Percentiles rank a stretch among this genome's conserved stretches.
Conservation (phyloP, 2,797 vertebrate genomes). For the Phrynocephalus forsythii region DNA sequence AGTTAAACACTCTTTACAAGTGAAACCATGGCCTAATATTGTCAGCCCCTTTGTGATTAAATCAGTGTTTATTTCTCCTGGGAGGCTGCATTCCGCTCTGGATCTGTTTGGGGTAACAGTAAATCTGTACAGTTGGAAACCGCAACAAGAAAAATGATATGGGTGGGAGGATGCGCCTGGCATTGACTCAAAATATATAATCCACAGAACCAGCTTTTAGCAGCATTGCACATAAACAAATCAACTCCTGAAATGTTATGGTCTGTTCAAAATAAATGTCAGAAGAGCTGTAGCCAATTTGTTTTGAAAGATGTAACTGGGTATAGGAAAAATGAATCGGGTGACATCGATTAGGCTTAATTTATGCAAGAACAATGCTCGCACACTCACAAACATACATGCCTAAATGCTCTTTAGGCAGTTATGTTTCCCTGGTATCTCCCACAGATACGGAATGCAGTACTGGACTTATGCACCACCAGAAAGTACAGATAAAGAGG, state of each 20-base stretch:
- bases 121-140: conserved; percentile 50
- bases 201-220: conserved; percentile 40
- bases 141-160: conserved; percentile 30
- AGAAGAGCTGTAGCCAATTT: background rate
- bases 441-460: background rate
- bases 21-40: conserved; percentile 12
- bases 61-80: background rate
- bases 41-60: conserved; percentile 27
- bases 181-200: conserved; percentile 44
- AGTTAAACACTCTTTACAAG: conserved; percentile 21
- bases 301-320: background rate
- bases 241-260: conserved; percentile 38
- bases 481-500: no score
- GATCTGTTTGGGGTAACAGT: conserved; percentile 44
- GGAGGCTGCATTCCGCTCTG: conserved; percentile 27
- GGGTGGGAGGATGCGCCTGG: conserved; percentile 14
- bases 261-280: conserved; percentile 25
- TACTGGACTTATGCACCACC: background rate
- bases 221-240: conserved; percentile 38
- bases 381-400: background rate
- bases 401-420: background rate
- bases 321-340: background rate
- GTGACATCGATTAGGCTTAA: background rate
- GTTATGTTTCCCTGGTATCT: background rate
- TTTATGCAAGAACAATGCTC: background rate